These are phyloP conservation scores for Lycocerus yunnanus DNA, from an alignment of 2,888 invertebrate genomes.

Conservation along the genomic window DNA sequence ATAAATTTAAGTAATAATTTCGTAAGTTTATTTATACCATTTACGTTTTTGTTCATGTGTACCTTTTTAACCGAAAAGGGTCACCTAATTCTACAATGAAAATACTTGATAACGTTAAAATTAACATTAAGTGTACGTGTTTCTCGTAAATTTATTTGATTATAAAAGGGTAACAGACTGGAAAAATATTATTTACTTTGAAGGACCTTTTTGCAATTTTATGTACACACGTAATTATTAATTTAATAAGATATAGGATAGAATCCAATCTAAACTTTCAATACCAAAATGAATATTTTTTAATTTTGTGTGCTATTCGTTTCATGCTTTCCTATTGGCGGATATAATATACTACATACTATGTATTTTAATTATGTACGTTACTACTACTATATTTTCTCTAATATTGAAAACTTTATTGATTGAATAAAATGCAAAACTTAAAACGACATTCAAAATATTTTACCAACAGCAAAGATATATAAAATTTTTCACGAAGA, in stretches of 20 bases:
- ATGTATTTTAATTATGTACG: too few relatives aligned
- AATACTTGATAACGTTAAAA: not conserved
- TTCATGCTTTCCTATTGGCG: too few relatives aligned
- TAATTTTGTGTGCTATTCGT: too few relatives aligned
- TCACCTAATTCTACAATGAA: not conserved
- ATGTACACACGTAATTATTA: not conserved
- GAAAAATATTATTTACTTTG: not conserved
- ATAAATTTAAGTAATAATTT: not conserved
- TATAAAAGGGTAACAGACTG: not conserved
- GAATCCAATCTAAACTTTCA: not conserved
- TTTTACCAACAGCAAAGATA: not conserved
- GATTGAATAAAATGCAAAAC: not conserved
- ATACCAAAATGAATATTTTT: not conserved
- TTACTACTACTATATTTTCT: too few relatives aligned
- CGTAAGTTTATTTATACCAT: not conserved
- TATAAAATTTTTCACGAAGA: not conserved
- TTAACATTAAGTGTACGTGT: not conserved
- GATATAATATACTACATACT: too few relatives aligned
- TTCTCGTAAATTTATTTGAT: not conserved
- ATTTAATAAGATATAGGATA: not conserved
- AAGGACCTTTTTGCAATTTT: not conserved
- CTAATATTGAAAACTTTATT: too few relatives aligned
- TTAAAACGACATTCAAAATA: not conserved
- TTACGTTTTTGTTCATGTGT: not conserved
- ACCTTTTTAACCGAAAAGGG: not conserved